Percentiles rank a stretch among this genome's conserved stretches.
Conservation (phyloP, 2,888 invertebrate species). For the Drosophila atroscutellata region DNA sequence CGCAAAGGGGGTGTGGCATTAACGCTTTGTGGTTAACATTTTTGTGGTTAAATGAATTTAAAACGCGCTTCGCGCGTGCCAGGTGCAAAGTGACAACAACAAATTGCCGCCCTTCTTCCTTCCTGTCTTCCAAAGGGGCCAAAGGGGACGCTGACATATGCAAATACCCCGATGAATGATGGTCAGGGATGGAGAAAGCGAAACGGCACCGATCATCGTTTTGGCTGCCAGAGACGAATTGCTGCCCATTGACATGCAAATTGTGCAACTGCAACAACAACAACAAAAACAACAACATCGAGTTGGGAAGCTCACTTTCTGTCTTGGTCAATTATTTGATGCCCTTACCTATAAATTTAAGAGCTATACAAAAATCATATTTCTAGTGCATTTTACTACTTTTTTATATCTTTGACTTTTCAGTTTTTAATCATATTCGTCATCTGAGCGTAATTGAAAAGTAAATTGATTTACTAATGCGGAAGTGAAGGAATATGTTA, state of each 20-base stretch:
- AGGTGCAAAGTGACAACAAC: constrained; percentile 80
- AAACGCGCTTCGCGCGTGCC: constrained; percentile 66
- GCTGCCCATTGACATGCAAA: constrained; percentile 76
- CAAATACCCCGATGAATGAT: constrained; percentile 71
- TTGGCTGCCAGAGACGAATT: constrained; percentile 58
- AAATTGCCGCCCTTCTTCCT: constrained; percentile 65
- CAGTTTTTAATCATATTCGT: neutral
- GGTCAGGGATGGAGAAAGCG: constrained; percentile 24
- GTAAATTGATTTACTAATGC: too few species aligned
- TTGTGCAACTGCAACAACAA: constrained; percentile 49
- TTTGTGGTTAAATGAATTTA: constrained; percentile 81
- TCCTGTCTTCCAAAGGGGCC: constrained; percentile 22
- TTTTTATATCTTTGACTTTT: too few species aligned
- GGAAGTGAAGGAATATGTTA: neutral
- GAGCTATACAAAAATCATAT: neutral
- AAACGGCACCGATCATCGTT: constrained; percentile 4
- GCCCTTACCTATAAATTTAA: constrained; percentile 9
- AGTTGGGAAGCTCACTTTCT: neutral
- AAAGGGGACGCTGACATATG: constrained; percentile 72
- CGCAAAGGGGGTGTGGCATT: constrained; percentile 69
- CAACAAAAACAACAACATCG: constrained; percentile 20
- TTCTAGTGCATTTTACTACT: neutral
- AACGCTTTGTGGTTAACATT: constrained; percentile 81
- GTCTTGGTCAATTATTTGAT: constrained; percentile 20
- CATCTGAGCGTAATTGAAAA: neutral